Percentiles rank a stretch among this genome's conserved stretches.
phyloP scores from a whole-genome alignment of 2,797 vertebrate genomes.

The Dromococcyx pavoninus region DNA sequence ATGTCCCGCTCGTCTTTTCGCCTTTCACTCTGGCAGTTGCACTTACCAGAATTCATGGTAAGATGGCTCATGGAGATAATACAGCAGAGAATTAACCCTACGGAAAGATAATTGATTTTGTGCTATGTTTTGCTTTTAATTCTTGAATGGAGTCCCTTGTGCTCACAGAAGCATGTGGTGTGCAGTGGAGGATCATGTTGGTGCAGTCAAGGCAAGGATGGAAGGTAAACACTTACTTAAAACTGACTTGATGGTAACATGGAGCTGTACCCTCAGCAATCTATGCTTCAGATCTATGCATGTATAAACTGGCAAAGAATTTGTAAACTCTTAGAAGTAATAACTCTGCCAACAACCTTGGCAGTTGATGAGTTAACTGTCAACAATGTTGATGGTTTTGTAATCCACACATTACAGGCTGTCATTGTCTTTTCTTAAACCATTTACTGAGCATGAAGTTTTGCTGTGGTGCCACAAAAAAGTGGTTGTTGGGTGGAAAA shows the following conservation, averaged over 20 bases:
- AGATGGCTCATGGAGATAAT: neutral
- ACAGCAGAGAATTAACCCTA: neutral
- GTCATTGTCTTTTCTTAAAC: neutral
- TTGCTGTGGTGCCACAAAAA: neutral
- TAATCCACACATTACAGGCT: neutral
- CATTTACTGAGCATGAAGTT: neutral
- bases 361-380: conserved; percentile 9
- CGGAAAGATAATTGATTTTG: neutral
- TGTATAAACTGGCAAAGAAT: neutral
- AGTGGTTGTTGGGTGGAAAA: neutral
- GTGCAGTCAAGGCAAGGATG: neutral
- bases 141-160: neutral
- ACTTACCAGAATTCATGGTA: neutral
- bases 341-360: neutral
- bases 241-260: neutral
- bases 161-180: neutral
- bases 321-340: neutral
- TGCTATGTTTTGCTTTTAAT: neutral
- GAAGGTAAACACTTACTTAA: neutral
- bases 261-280: neutral
- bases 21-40: neutral
- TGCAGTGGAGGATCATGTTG: neutral
- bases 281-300: neutral
- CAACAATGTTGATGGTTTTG: neutral
- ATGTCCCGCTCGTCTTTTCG: neutral